These are phyloP conservation scores for Odontophorus gujanensis DNA, from an alignment of 2,113 vertebrate genomes.

Conservation along the genomic window DNA sequence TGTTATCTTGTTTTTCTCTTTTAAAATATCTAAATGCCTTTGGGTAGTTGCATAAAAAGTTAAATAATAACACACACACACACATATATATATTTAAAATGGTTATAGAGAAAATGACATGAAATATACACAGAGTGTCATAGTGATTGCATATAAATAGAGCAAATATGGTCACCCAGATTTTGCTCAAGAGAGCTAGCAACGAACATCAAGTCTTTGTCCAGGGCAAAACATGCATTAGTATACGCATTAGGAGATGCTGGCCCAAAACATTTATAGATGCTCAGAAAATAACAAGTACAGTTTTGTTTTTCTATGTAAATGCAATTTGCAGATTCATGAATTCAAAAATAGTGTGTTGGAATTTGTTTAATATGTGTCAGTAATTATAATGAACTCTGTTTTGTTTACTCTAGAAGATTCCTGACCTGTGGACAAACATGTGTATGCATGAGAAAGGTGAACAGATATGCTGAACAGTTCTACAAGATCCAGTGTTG, in stretches of 20 bases:
- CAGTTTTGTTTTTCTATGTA: neutral
- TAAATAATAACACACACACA: neutral
- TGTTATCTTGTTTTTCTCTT: constrained; percentile 68
- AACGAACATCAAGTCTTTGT: neutral
- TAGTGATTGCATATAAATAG: neutral
- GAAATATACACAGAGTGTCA: neutral
- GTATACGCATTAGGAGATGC: neutral
- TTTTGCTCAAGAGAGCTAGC: neutral
- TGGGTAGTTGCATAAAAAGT: constrained; percentile 41
- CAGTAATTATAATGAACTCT: neutral
- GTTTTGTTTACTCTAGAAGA: neutral
- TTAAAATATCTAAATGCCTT: constrained; percentile 65
- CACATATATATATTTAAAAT: neutral
- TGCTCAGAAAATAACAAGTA: neutral
- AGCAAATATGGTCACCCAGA: neutral
- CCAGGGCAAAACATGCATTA: neutral
- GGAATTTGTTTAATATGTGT: neutral
- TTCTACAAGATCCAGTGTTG: neutral
- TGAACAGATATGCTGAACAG: neutral
- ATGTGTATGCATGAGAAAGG: neutral
- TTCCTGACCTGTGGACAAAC: neutral
- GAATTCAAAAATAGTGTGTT: fast-evolving
- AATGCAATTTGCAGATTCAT: neutral
- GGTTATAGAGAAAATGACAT: neutral
- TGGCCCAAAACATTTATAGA: neutral